Percentiles rank a stretch among this genome's conserved stretches.
Conservation (phyloP, 2,113 vertebrate species). For the Anguilla japonica region DNA sequence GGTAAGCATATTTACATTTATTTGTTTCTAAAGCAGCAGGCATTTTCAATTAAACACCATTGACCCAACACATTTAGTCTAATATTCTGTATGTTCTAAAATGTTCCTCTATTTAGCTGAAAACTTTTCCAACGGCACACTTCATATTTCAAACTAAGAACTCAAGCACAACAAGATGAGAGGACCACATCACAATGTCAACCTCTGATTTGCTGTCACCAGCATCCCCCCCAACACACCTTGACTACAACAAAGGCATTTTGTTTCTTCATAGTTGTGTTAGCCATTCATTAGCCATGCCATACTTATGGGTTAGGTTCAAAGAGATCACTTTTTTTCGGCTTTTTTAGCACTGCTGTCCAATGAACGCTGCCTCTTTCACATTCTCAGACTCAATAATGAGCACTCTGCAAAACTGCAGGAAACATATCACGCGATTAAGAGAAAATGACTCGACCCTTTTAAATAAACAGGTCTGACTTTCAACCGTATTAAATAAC, state of each 20-base stretch:
- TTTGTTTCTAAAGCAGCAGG: slow-evolving; percentile 8
- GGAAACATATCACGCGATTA: slow-evolving; percentile 70
- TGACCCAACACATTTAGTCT: neutral
- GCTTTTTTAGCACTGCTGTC: slow-evolving; percentile 12
- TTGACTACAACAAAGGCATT: slow-evolving; percentile 55
- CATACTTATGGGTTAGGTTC: slow-evolving; percentile 60
- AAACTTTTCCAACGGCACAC: slow-evolving; percentile 24
- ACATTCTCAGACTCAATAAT: slow-evolving; percentile 61
- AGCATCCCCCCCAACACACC: slow-evolving; percentile 4
- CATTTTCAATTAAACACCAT: slow-evolving; percentile 3
- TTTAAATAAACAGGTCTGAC: slow-evolving; percentile 70
- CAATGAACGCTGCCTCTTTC: slow-evolving; percentile 66
- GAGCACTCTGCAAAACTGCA: slow-evolving; percentile 65
- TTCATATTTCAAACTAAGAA: slow-evolving; percentile 22
- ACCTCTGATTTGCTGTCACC: slow-evolving; percentile 24
- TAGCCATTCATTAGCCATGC: slow-evolving; percentile 56
- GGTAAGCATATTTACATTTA: slow-evolving; percentile 42
- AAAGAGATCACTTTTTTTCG: slow-evolving; percentile 54
- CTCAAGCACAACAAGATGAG: slow-evolving; percentile 26
- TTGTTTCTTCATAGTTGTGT: slow-evolving; percentile 49
- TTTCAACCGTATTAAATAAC: slow-evolving; percentile 66
- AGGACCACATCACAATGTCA: slow-evolving; percentile 22
- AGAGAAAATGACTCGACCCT: slow-evolving; percentile 60
- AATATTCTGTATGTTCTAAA: slow-evolving; percentile 16
- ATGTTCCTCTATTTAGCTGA: slow-evolving; percentile 21